Percentiles rank a stretch among this genome's conserved stretches.
phyloP scores from a whole-genome alignment of 2,113 vertebrate genomes.

The Sapajus apella region DNA sequence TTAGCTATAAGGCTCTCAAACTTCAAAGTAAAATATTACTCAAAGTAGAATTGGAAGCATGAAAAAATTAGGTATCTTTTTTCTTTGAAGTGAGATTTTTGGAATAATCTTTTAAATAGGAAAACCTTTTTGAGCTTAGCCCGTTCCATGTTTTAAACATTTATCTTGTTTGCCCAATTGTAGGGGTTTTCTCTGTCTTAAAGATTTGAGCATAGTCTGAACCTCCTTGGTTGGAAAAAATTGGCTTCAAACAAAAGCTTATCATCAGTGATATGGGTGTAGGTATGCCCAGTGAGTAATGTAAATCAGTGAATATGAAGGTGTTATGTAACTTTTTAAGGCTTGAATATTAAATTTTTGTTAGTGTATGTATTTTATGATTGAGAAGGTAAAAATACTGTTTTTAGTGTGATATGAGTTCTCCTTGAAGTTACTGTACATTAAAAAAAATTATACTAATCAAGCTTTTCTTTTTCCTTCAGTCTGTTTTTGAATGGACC shows the following conservation, averaged over 20 bases:
- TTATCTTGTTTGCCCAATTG: constrained; percentile 37
- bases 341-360: not conserved
- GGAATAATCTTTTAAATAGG: constrained; percentile 14
- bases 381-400: not conserved
- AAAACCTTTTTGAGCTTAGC: not conserved
- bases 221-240: constrained; percentile 1
- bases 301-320: not conserved
- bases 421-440: not conserved
- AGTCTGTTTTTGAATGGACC: not conserved
- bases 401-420: not conserved
- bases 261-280: not conserved
- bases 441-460: not conserved
- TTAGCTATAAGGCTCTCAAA: not conserved
- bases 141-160: not conserved
- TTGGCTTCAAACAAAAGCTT: not conserved
- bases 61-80: constrained; percentile 24
- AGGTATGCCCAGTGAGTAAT: not conserved
- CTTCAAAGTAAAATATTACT: not conserved
- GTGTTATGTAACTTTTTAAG: not conserved
- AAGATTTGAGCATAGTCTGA: not conserved
- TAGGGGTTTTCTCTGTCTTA: not conserved
- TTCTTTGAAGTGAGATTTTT: constrained; percentile 55
- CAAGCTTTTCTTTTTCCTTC: not conserved
- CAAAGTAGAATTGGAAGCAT: constrained; percentile 27
- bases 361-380: not conserved